Evolutionary conservation across 2,113 vertebrate species (phyloP).

Genomic region (Pterocles burchelli): DNA sequence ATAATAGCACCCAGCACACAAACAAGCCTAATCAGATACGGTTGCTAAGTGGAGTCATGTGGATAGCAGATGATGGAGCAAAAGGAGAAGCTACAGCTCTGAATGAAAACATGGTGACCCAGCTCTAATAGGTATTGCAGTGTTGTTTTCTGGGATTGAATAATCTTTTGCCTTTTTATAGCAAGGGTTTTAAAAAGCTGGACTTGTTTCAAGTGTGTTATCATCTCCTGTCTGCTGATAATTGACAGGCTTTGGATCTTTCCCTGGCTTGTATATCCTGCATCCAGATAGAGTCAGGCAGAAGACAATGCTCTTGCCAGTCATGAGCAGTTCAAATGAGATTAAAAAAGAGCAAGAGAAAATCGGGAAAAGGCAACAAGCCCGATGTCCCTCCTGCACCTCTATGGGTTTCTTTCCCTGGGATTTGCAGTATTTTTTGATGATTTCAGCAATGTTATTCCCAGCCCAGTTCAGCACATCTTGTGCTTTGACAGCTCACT

Average conservation of each 20-base stretch:
- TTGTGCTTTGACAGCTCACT: slow-evolving; percentile 42
- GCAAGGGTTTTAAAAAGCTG: background rate
- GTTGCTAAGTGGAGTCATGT: slow-evolving; percentile 13
- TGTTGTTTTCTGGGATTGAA: background rate
- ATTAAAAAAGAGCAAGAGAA: background rate
- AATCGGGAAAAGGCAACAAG: background rate
- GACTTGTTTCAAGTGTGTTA: background rate
- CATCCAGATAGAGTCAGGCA: background rate
- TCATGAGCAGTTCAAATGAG: background rate
- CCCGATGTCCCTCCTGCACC: background rate
- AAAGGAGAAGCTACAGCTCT: background rate
- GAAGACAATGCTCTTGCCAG: background rate
- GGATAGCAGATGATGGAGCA: background rate
- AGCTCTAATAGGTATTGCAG: background rate
- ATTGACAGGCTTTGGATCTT: slow-evolving; percentile 34
- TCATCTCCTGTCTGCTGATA: background rate
- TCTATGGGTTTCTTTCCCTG: background rate
- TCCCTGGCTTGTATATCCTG: background rate
- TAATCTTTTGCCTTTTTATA: slow-evolving; percentile 4
- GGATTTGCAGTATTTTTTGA: background rate
- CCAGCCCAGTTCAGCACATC: background rate
- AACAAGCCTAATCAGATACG: background rate
- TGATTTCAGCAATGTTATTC: slow-evolving; percentile 24
- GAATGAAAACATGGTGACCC: background rate
- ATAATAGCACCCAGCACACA: background rate